Base-by-base conservation (phyloP, 1,140 invertebrate genomes). In the Leptestheria dahalacensis region DNA sequence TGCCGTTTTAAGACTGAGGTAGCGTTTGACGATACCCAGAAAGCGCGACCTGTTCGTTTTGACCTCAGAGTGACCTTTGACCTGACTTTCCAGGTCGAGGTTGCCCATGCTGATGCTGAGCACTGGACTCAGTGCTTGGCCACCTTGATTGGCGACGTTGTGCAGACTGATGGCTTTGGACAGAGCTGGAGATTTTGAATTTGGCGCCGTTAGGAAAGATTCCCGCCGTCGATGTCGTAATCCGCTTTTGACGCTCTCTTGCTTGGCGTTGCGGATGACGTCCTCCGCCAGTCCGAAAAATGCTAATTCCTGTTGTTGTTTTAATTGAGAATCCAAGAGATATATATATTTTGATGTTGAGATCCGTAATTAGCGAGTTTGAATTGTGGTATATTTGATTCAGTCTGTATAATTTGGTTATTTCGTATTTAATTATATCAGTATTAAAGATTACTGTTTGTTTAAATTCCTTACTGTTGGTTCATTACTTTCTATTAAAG, bases 221-320 rank as follows among this genome's bases (percentile, higher is more conserved):
- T 26, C 26, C 21, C 53, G 23, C 11, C 53, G 24, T 25, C 47
- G 48, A 24, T 28, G 47, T 25, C 48, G 56, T 25, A 47, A 24
- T 4, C 61, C 23, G 18, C 57, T 46, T 3, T 48, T 46, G 3
- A 25, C 48, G 9, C 61, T 49, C 21, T 60, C 58, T 41, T 60
- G 48, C 20, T 48, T 50, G 25, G 54, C 55, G 46, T 29, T 61
- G 26, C 61, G 61, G 18, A 58, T 47, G 21, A 62, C 54, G 28
- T 62, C 61, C 21, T 62, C 54, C 23, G 41, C 61, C 24, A 62
- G 26, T 18, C 61, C 61, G 48, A 59, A 57, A n/a, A 49, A 57
- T 18, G 61, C 49, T 50, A 62, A 29, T 50, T 57, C 61, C 61
- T 62, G 33, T 18, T 33, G 29, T 11, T 18, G 18, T 18, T n/a